These are phyloP conservation scores for Coracopsis vasa DNA, from an alignment of 2,113 vertebrate species.

Conservation along the genomic window DNA sequence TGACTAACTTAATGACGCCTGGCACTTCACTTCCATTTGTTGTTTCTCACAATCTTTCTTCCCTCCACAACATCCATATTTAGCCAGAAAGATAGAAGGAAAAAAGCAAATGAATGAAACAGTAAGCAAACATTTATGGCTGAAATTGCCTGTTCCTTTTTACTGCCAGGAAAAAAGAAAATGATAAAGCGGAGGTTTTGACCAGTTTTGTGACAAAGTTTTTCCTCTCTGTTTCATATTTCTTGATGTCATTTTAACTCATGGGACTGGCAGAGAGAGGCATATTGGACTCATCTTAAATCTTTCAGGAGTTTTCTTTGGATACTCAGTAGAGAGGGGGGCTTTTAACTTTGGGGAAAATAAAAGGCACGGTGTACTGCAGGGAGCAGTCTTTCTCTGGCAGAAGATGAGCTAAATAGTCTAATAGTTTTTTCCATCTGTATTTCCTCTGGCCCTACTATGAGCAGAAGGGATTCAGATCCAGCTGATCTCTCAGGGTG, in stretches of 20 bases:
- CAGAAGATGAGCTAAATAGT: constrained; percentile 21
- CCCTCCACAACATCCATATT: neutral
- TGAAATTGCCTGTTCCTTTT: neutral
- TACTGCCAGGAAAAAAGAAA: constrained; percentile 41
- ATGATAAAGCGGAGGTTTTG: neutral
- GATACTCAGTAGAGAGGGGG: neutral
- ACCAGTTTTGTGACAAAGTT: constrained; percentile 11
- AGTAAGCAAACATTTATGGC: neutral
- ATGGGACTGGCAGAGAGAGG: neutral
- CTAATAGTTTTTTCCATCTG: constrained; percentile 40
- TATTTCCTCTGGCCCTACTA: constrained; percentile 17
- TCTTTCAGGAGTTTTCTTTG: neutral
- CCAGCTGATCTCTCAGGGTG: neutral
- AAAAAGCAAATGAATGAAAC: neutral
- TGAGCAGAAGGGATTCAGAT: neutral
- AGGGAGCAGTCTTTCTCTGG: neutral
- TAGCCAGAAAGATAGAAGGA: neutral
- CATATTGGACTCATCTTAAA: neutral
- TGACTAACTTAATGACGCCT: neutral
- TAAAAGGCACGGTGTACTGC: neutral
- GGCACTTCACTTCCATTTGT: neutral
- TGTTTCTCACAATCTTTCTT: neutral
- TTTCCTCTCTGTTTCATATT: constrained; percentile 6
- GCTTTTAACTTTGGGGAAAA: neutral
- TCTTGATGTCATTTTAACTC: constrained; percentile 12